A percentile compares a stretch with the other conserved stretches of the same genome.
These are phyloP conservation scores for Leucophenga montana DNA, from an alignment of 2,888 invertebrate species.

Conservation along the genomic window DNA sequence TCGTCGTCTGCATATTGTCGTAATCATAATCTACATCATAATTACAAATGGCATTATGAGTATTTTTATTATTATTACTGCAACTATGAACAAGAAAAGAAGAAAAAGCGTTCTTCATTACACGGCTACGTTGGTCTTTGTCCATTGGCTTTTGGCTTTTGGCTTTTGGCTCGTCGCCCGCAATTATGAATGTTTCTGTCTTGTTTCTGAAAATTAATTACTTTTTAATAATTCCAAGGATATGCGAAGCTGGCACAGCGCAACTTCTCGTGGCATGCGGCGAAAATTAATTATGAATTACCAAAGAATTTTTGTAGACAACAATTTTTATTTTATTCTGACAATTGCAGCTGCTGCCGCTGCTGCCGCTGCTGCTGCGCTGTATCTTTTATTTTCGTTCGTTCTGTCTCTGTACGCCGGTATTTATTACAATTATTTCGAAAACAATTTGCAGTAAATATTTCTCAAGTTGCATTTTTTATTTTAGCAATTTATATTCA, in stretches of 20 bases:
- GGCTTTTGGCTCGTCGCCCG: conserved; percentile 28
- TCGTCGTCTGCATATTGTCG: neutral
- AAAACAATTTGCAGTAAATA: conserved; percentile 10
- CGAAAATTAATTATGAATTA: conserved; percentile 24
- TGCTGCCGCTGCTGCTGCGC: conserved; percentile 34
- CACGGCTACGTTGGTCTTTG: neutral
- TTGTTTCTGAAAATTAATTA: conserved; percentile 60
- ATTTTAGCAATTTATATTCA: neutral
- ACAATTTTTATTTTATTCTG: conserved; percentile 7
- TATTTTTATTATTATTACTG: conserved; percentile 16
- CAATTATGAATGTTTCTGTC: conserved; percentile 60
- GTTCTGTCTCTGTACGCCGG: too few relatives aligned
- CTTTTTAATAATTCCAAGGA: conserved; percentile 59
- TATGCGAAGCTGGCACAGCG: conserved; percentile 34
- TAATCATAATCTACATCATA: conserved; percentile 13
- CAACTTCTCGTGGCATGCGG: conserved; percentile 18
- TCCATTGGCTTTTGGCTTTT: conserved; percentile 22
- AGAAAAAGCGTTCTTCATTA: neutral
- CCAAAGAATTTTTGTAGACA: conserved; percentile 15
- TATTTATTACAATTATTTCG: conserved; percentile 15
- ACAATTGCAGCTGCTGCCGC: conserved; percentile 33
- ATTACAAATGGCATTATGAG: conserved; percentile 11
- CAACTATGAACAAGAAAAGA: neutral
- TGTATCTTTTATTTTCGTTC: neutral
- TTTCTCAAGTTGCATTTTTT: conserved; percentile 1